Percentiles rank a stretch among this genome's conserved stretches.
Conservation (phyloP, 1,140 invertebrate genomes). For the Achroia grisella region DNA sequence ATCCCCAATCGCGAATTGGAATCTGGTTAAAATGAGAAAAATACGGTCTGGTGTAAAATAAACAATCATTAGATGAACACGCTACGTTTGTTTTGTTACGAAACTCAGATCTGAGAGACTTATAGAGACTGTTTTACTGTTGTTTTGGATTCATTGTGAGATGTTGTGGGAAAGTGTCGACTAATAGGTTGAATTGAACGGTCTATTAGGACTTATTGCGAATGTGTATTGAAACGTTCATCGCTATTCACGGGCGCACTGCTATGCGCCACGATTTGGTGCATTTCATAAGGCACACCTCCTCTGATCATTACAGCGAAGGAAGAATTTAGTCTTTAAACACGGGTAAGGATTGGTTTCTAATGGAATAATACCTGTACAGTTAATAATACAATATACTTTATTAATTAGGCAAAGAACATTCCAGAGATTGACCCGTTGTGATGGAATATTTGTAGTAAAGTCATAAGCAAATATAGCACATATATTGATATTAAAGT, state of each 20-base stretch:
- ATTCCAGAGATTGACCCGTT: too few species aligned
- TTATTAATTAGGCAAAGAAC: too few species aligned
- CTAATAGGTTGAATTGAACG: conserved; percentile 53
- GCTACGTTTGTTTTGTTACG: conserved; percentile 15
- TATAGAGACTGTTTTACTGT: conserved; percentile 50
- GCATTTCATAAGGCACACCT: conserved; percentile 73
- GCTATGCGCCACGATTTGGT: conserved; percentile 72
- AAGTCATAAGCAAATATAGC: too few species aligned
- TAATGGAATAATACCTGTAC: too few species aligned
- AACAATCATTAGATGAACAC: conserved; percentile 10
- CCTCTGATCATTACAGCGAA: conserved; percentile 74
- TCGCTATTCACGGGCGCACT: conserved; percentile 71
- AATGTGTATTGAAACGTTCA: conserved; percentile 73
- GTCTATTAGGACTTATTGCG: conserved; percentile 63
- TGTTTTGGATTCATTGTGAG: conserved; percentile 58
- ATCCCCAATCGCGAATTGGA: too few species aligned
- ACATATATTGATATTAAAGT: too few species aligned
- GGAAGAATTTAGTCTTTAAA: conserved; percentile 58
- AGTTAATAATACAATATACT: too few species aligned
- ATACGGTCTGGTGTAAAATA: conserved; percentile 67
- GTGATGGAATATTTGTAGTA: too few species aligned
- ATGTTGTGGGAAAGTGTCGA: conserved; percentile 64
- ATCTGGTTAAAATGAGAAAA: conserved; percentile 53
- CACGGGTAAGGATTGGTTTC: conserved; percentile 32
- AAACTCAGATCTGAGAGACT: conserved; percentile 24